phyloP scores from a whole-genome alignment of 2,888 invertebrate species.

The Sussaba pulchella region DNA sequence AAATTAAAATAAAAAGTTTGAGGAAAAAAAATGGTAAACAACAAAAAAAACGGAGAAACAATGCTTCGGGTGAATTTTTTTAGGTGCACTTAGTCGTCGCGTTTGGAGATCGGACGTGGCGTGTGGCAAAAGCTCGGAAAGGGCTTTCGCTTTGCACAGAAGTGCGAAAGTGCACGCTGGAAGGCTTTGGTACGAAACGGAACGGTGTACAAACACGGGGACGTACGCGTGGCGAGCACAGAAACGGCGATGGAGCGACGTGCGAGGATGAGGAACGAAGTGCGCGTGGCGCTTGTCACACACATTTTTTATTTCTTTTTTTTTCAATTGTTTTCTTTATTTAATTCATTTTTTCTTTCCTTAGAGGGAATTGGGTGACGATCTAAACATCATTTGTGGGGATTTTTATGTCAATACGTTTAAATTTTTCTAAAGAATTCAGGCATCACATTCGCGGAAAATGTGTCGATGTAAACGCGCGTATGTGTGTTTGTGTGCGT shows the following conservation, averaged over 20 bases:
- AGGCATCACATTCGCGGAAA: too few species aligned
- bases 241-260: conserved; percentile 6
- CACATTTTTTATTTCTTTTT: conserved; percentile 22
- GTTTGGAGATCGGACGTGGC: conserved; percentile 9
- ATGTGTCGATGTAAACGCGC: too few species aligned
- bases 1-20: too few species aligned
- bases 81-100: conserved; percentile 6
- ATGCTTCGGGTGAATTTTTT: background rate
- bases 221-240: background rate
- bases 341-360: too few species aligned
- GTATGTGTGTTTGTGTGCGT: too few species aligned
- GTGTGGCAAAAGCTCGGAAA: conserved; percentile 15
- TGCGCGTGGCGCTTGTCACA: conserved; percentile 9
- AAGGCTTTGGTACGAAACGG: background rate
- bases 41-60: background rate
- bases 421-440: too few species aligned
- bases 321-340: too few species aligned
- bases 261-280: too few species aligned
- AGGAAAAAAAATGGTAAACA: background rate
- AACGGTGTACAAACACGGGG: conserved; percentile 11
- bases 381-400: too few species aligned
- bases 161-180: conserved; percentile 15
- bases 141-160: conserved; percentile 14
- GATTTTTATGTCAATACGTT: too few species aligned
- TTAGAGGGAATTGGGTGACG: too few species aligned